Evolutionary conservation across 2,113 vertebrate genomes (phyloP), one percentile per base, ranked within the genome.

Genomic region (Thamnophis sirtalis): DNA sequence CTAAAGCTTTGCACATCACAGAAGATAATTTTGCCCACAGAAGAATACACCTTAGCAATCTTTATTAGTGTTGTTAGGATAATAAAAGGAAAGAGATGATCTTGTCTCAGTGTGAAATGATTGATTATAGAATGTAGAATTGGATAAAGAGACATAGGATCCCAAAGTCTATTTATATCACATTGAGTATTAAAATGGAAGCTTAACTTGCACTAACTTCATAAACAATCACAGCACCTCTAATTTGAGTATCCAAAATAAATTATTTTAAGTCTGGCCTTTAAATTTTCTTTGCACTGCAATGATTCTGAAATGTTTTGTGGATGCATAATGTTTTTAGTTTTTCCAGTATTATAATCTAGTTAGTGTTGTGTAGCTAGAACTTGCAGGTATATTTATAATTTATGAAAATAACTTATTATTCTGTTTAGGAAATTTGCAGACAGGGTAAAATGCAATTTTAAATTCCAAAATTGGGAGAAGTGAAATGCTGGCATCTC

Each of bases 51-150:
- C 60, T 87, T 43, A 28, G 60, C 24, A 48, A 60, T 86, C 10
- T 54, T 80, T 87, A 63, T 87, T 91, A 87, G 58, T 60, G 33
- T 24, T 56, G 68, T n/a, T 85, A 26, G 60, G 53, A 85, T 84
- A 84, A 89, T 88, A 89, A 84, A 92, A 56, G 48, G 10, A 84
- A 88, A 84, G 28, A 88, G 53, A 88, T 56, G 80, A 58, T 92
- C 50, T 28, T 87, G 50, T 48, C 87, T 58, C 87, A 24, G 26
- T 88, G 19, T 84, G 63, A 88, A 84, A 80, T 68, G 26, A 51
- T 38, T 84, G 50, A 13, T 89, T 92, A 24, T 88, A 60, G 56
- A 58, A 85, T 15, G 43, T 58, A 84, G 43, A 84, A 84, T 48
- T 87, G 10, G 50, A 84, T 55, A 92, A 92, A 92, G 21, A 89